Evolutionary conservation across 2,113 vertebrate species (phyloP), one percentile per base, ranked within the genome.

Genomic region (Pomatostomus ruficeps): DNA sequence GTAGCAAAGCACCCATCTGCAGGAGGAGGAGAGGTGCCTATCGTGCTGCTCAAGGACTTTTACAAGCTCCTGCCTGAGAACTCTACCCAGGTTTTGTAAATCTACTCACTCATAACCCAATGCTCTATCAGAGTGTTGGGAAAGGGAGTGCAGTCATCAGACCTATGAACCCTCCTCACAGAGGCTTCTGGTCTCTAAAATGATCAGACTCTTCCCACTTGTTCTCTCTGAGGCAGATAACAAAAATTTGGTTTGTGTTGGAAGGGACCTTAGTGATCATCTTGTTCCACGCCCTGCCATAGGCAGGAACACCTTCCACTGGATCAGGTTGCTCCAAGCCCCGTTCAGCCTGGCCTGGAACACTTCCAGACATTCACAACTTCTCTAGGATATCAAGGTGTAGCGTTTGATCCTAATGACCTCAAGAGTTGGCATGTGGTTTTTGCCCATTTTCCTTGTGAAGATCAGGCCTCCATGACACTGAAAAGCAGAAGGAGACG

Each of bases 241-340:
- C 7, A 62, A 55, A 65, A 75, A 3, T 8, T 65, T 54, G n/a
- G 28, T 31, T 59, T 4, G 0, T 15, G 2, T 35, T 82, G 35
- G 19, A 68, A 40, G 25, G 6, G 4, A 28, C 35, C 10, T 54
- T 40, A 16, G 23, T 0, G 0, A 46, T 14, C 14, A 11, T 22
- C 10, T 55, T 42, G 10, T 48, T 48, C 14, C 62, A 75, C 0
- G 6, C 21, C 17, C 10, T 48, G 40, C 54, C 8, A 9, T 6
- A 12, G 25, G 6, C 22, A 48, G 14, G 35, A 15, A 35, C 35
- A 33, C 10, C 20, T 68, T 26, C 14, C 35, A 48, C 12, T 36
- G 54, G 2, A 18, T 14, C 12, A 26, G 25, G 10, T 36, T 48
- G 14, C 40, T 68, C 14, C 12, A 31, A 68, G 25, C 8, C 11